Percentiles rank a stretch among this genome's conserved stretches.
These are phyloP conservation scores for Drosophila ambigua DNA, from an alignment of 1,140 invertebrate genomes.

Conservation along the genomic window DNA sequence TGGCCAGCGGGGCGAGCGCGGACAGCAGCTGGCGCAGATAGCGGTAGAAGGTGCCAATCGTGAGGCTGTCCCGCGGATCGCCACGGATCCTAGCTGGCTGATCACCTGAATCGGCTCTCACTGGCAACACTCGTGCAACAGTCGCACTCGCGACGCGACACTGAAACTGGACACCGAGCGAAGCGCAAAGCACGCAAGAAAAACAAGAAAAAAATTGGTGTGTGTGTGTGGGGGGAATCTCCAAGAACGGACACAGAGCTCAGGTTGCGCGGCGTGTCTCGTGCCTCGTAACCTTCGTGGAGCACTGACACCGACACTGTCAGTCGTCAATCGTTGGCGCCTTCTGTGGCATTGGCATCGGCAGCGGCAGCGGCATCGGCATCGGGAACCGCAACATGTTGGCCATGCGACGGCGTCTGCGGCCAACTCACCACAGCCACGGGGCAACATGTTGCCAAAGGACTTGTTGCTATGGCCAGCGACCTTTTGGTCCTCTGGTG, in stretches of 20 bases:
- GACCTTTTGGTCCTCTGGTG: neutral
- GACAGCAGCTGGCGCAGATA: slow-evolving; percentile 53
- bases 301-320: slow-evolving; percentile 44
- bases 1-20: slow-evolving; percentile 53
- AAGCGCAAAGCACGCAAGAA: slow-evolving; percentile 40
- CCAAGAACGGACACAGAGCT: slow-evolving; percentile 1
- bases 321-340: slow-evolving; percentile 2
- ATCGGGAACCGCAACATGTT: slow-evolving; percentile 22
- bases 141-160: slow-evolving; percentile 18
- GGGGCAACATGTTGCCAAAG: slow-evolving; percentile 59
- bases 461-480: slow-evolving; percentile 46
- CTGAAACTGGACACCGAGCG: neutral
- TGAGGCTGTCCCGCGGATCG: slow-evolving; percentile 54
- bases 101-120: too few species aligned
- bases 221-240: neutral
- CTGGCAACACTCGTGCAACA: neutral
- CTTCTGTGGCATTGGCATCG: slow-evolving; percentile 15
- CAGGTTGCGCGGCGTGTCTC: slow-evolving; percentile 50
- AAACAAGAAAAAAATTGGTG: slow-evolving; percentile 8
- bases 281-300: slow-evolving; percentile 60
- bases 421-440: slow-evolving; percentile 47
- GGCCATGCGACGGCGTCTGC: slow-evolving; percentile 2
- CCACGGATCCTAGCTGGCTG: neutral
- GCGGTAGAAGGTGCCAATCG: slow-evolving; percentile 47
- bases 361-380: slow-evolving; percentile 5